A percentile compares a stretch with the other conserved stretches of the same genome.
phyloP scores from a whole-genome alignment of 2,113 vertebrate species.

The Synchiropus splendidus region DNA sequence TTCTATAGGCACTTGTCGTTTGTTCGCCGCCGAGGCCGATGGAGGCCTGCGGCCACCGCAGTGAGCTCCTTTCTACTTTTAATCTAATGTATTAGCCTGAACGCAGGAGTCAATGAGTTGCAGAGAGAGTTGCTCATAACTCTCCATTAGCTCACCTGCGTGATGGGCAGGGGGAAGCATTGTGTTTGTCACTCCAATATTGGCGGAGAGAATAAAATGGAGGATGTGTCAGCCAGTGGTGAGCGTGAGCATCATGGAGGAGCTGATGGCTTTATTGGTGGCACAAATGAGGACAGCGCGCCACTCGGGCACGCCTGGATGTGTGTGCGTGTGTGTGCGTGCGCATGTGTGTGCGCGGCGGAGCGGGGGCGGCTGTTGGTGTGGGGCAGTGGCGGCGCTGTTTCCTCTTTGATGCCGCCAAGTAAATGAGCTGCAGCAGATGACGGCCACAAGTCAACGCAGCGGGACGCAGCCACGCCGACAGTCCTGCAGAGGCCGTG shows the following conservation, averaged over 20 bases:
- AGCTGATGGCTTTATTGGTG: conserved; percentile 22
- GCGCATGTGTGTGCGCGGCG: conserved; percentile 7
- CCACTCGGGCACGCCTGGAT: conserved; percentile 13
- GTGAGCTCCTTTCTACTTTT: conserved; percentile 47
- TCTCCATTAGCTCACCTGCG: conserved; percentile 49
- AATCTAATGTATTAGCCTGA: conserved; percentile 48
- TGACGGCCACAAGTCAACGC: conserved; percentile 44
- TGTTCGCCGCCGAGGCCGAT: background rate
- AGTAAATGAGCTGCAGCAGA: conserved; percentile 46
- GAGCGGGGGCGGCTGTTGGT: conserved; percentile 12
- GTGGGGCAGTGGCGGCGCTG: conserved; percentile 33
- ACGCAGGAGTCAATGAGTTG: conserved; percentile 55
- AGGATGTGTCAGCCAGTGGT: conserved; percentile 38
- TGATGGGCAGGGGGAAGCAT: conserved; percentile 44
- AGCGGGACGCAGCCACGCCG: conserved; percentile 20
- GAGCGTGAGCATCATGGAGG: conserved; percentile 26
- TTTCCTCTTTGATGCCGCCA: conserved; percentile 49
- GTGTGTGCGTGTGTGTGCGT: conserved; percentile 6
- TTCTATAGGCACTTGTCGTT: conserved; percentile 17
- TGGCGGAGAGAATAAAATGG: conserved; percentile 42
- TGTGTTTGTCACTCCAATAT: conserved; percentile 52
- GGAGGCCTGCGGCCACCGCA: background rate
- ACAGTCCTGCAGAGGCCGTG: conserved; percentile 14
- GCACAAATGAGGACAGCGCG: conserved; percentile 37
- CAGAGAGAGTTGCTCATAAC: conserved; percentile 39